Conservation (phyloP, 2,888 invertebrate species). For the Lobophora halterata region DNA sequence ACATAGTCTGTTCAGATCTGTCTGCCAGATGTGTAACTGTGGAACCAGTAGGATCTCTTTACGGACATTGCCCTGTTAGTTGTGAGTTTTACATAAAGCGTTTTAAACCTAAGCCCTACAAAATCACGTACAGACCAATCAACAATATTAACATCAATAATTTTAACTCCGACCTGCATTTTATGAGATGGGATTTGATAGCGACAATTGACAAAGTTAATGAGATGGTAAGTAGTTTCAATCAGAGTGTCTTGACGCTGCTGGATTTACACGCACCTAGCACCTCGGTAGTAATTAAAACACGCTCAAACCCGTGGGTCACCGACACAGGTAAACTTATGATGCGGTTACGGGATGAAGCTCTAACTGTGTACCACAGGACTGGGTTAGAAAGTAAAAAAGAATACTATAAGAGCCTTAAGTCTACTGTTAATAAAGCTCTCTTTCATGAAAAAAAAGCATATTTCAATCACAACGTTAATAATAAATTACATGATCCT, state of each 20-base stretch:
- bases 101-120: not conserved
- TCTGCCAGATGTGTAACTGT: slow-evolving; percentile 1
- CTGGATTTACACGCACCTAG: slow-evolving; percentile 9
- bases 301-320: slow-evolving; percentile 7
- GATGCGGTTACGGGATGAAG: slow-evolving; percentile 12
- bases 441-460: slow-evolving; percentile 9
- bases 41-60: slow-evolving; percentile 7
- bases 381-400: not conserved
- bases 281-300: not conserved
- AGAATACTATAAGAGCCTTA: slow-evolving; percentile 5
- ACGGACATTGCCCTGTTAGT: slow-evolving; percentile 5
- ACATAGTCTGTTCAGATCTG: slow-evolving; percentile 10
- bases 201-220: not conserved
- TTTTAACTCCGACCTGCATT: not conserved
- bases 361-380: slow-evolving; percentile 5
- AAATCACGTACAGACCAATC: slow-evolving; percentile 1
- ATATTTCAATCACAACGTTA: slow-evolving; percentile 5
- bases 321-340: slow-evolving; percentile 3
- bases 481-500: slow-evolving; percentile 1
- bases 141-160: not conserved
- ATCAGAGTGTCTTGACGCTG: not conserved
- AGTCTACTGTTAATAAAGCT: slow-evolving; percentile 6
- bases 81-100: slow-evolving; percentile 8
- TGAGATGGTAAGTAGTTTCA: slow-evolving; percentile 7
- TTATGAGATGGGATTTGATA: slow-evolving; percentile 3